Percentiles rank a stretch among this genome's conserved stretches.
These are phyloP conservation scores for Hylyphantes graminicola DNA, from an alignment of 1,140 invertebrate species.

Conservation along the genomic window DNA sequence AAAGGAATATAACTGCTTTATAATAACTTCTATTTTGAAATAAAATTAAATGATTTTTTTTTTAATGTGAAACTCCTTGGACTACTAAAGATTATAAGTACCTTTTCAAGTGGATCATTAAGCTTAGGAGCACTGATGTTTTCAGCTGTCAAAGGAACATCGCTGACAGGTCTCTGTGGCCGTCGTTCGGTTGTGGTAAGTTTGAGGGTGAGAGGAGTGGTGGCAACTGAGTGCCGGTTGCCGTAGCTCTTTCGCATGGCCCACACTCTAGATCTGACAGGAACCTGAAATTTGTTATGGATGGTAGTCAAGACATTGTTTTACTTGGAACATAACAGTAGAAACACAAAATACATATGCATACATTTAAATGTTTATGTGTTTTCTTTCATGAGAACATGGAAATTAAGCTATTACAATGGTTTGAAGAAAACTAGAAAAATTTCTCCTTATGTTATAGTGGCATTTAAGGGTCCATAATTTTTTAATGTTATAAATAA, in stretches of 20 bases:
- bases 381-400: too few relatives aligned
- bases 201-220: slow-evolving; percentile 42
- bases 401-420: too few relatives aligned
- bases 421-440: too few relatives aligned
- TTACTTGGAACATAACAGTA: neutral
- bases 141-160: slow-evolving; percentile 45
- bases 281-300: slow-evolving; percentile 69
- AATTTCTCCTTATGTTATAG: too few relatives aligned
- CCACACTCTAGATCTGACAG: slow-evolving; percentile 79
- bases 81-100: neutral
- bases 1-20: too few relatives aligned
- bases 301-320: slow-evolving; percentile 8
- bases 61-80: too few relatives aligned
- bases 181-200: slow-evolving; percentile 46
- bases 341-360: too few relatives aligned
- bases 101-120: slow-evolving; percentile 52
- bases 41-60: too few relatives aligned
- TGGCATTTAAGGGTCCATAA: too few relatives aligned
- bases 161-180: slow-evolving; percentile 46
- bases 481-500: too few relatives aligned
- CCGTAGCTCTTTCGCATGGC: slow-evolving; percentile 72
- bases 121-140: slow-evolving; percentile 48
- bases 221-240: slow-evolving; percentile 48
- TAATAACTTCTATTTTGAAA: too few relatives aligned
- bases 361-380: too few relatives aligned